Conservation (phyloP, 1,140 invertebrate genomes). For the Philotrypesis tridentata region DNA sequence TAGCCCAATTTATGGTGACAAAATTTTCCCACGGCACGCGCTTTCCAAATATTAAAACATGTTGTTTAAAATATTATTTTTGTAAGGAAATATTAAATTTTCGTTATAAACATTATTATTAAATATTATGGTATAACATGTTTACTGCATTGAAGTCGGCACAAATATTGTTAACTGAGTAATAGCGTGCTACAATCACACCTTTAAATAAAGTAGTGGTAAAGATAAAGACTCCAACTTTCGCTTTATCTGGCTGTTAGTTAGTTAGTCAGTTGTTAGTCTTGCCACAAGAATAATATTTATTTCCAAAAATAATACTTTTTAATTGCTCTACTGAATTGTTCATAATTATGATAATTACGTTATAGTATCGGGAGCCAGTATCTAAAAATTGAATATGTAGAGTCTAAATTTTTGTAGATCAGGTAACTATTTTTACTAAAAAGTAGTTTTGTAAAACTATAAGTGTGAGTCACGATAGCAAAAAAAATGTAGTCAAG, state of each 20-base stretch:
- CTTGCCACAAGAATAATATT: background rate
- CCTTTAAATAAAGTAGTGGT: background rate
- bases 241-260: background rate
- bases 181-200: background rate
- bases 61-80: no score
- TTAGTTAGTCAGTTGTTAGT: no score
- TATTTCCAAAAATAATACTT: background rate
- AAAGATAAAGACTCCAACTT: slow-evolving; percentile 13
- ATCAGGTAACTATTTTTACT: background rate
- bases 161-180: background rate
- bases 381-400: background rate
- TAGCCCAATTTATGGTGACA: no score
- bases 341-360: background rate
- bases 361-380: background rate
- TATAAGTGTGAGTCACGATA: background rate
- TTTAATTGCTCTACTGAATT: background rate
- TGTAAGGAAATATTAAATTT: background rate
- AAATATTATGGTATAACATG: no score
- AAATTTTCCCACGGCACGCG: no score
- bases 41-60: no score
- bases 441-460: background rate
- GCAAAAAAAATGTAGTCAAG: no score
- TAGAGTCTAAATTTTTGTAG: background rate
- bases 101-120: background rate
- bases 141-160: background rate